Evolutionary conservation across 2,113 vertebrate genomes (phyloP).

Genomic region (Phodopus roborovskii): DNA sequence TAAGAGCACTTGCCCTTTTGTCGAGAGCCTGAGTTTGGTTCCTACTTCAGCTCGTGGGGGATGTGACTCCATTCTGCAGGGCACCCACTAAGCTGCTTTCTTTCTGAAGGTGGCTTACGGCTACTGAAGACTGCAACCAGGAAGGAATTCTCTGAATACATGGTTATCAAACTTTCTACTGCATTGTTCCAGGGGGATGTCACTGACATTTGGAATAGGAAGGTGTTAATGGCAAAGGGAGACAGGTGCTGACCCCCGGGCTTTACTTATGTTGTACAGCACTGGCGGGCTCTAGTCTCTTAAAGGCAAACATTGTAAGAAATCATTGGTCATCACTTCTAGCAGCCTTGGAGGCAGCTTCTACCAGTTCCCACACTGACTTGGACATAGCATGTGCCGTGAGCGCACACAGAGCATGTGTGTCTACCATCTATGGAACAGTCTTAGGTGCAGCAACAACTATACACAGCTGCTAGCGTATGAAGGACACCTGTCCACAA

Average conservation of each 20-base stretch:
- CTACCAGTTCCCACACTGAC: neutral
- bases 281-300: neutral
- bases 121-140: neutral
- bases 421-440: neutral
- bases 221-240: neutral
- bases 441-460: neutral
- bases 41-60: neutral
- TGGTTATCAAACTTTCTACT: neutral
- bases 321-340: neutral
- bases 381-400: neutral
- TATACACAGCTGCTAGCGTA: neutral
- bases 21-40: neutral
- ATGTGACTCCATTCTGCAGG: neutral
- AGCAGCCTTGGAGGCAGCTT: neutral
- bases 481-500: neutral
- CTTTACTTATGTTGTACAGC: neutral
- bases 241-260: neutral
- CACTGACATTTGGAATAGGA: neutral
- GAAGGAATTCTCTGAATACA: neutral
- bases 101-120: neutral
- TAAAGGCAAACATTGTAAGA: neutral
- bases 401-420: accelerated
- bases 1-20: neutral
- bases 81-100: neutral
- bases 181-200: neutral